These are phyloP conservation scores for Cololabis saira DNA, from an alignment of 2,113 vertebrate genomes.

Conservation along the genomic window DNA sequence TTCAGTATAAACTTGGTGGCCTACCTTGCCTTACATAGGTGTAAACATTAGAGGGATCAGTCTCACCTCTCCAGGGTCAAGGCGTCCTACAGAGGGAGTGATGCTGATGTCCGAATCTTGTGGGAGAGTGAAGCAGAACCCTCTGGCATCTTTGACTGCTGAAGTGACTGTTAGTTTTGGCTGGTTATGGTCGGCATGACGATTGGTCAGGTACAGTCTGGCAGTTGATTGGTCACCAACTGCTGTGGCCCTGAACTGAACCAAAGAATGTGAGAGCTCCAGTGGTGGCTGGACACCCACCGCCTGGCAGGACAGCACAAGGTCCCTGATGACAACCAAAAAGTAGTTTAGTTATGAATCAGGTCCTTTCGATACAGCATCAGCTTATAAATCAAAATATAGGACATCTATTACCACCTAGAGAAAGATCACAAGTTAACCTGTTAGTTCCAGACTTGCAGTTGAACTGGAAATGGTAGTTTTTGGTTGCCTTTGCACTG, in stretches of 20 bases:
- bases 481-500: slow-evolving; percentile 82
- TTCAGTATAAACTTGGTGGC: background rate
- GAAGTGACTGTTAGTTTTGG: slow-evolving; percentile 21
- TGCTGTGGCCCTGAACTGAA: slow-evolving; percentile 89
- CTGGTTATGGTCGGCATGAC: slow-evolving; percentile 4
- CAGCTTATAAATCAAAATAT: background rate
- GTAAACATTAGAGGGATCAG: slow-evolving; percentile 2
- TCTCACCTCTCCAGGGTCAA: slow-evolving; percentile 77
- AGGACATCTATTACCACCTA: background rate
- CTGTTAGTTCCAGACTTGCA: slow-evolving; percentile 91
- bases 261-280: slow-evolving; percentile 88
- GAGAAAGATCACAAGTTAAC: slow-evolving; percentile 68
- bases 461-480: slow-evolving; percentile 86
- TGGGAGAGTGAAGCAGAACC: slow-evolving; percentile 86
- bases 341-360: background rate
- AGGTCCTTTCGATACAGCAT: background rate
- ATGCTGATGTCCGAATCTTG: slow-evolving; percentile 82
- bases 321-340: slow-evolving; percentile 81
- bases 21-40: background rate
- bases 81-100: slow-evolving; percentile 81
- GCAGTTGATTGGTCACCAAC: slow-evolving; percentile 80
- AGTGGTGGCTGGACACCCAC: slow-evolving; percentile 87
- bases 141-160: slow-evolving; percentile 27
- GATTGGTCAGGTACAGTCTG: slow-evolving; percentile 80
- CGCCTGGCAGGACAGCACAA: slow-evolving; percentile 86